Evolutionary conservation across 92 coral and sea anemone species (phyloP), one percentile per base, ranked within the genome.

Genomic region (Epizoanthus ramosus): DNA sequence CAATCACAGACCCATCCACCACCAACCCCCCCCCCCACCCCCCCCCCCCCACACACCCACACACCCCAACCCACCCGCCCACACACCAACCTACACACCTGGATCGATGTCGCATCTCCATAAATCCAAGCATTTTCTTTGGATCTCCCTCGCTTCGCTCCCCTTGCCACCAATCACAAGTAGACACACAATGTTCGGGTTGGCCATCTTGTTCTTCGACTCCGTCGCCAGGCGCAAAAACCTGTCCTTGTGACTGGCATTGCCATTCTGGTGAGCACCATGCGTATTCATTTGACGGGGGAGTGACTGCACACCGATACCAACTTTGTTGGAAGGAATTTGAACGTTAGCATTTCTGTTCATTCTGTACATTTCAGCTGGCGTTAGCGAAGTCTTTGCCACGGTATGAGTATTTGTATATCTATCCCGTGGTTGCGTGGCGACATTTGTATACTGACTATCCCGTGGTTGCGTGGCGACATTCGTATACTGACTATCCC

Each of bases 41-140:
- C 31, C 31, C 31, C 31, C 31, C 31, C 1, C 43, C 1, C 43
- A 37, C 43, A 37, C 4, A 37, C 43, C 1, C 43, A 28, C 31
- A 37, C 6, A 37, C 43, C 6, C 43, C 43, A 1, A 31, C 18
- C 68, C 28, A 31, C 31, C 68, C 68, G 2, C 35, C 1, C 23
- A 63, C 68, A 3, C 16, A 28, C 17, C 23, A 0, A 41, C 45
- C 24, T 19, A 58, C 69, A 35, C 75, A 93, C 98, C 95, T 84
- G 98, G 93, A 85, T 93, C 91, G 19, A 93, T 89, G 70, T 92
- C 92, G 71, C 99, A 97, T 45, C 92, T 91, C 99, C 99, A 97
- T 79, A 92, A 90, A 80, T 97, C 99, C 25, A 97, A 64, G 37
- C 91, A 76, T 79, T 89, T 87, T 57, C 92, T 90, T 56, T 83